Percentiles rank a stretch among this genome's conserved stretches.
phyloP scores from a whole-genome alignment of 2,797 vertebrate species.

The Pelobates cultripes region DNA sequence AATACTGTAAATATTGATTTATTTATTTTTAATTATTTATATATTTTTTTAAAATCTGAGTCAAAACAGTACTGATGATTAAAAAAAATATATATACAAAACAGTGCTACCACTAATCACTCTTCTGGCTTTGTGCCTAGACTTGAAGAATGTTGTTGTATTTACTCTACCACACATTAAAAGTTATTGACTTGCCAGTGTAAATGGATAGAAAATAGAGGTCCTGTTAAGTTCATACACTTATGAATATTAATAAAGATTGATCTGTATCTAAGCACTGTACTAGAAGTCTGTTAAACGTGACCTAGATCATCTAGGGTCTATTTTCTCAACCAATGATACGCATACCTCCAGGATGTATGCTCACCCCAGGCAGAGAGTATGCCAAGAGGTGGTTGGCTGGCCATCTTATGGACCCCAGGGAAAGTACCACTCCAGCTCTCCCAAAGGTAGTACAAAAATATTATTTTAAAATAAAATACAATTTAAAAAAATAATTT shows the following conservation, averaged over 20 bases:
- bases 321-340: background rate
- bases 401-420: too few species aligned
- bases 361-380: too few species aligned
- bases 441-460: too few species aligned
- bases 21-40: background rate
- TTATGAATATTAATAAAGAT: constrained; percentile 16
- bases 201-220: constrained; percentile 8
- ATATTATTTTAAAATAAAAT: too few species aligned
- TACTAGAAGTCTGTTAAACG: background rate
- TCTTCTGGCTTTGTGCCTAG: background rate
- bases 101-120: background rate
- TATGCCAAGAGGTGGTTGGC: too few species aligned
- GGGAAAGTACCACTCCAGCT: too few species aligned
- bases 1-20: background rate
- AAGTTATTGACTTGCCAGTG: background rate
- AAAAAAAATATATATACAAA: background rate
- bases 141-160: background rate
- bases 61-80: too few species aligned
- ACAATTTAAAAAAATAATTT: too few species aligned
- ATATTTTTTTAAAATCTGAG: too few species aligned
- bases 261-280: background rate
- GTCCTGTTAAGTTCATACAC: constrained; percentile 5
- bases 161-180: background rate
- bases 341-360: too few species aligned
- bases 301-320: background rate